Percentiles rank a stretch among this genome's conserved stretches.
Conservation (phyloP, 2,113 vertebrate genomes). For the Poeciliopsis occidentalis region DNA sequence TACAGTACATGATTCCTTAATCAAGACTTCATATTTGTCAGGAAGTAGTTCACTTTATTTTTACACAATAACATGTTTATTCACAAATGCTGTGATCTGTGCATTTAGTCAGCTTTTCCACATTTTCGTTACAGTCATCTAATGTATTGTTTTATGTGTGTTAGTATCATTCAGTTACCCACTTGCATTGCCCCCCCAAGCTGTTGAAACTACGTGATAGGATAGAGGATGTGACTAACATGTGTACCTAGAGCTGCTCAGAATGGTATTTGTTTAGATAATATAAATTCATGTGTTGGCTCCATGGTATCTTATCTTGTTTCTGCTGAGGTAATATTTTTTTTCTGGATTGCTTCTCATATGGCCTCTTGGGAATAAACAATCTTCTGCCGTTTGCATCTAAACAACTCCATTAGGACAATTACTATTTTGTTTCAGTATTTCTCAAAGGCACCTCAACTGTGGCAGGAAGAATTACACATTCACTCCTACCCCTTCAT, state of each 20-base stretch:
- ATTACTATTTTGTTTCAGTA: conserved; percentile 13
- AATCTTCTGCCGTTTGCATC: conserved; percentile 6
- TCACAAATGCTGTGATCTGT: neutral
- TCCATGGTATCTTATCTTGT: neutral
- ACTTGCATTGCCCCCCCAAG: neutral
- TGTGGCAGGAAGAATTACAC: conserved; percentile 16
- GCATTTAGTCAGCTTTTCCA: neutral
- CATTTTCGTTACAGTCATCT: neutral
- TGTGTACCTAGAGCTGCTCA: neutral
- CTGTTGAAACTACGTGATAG: neutral
- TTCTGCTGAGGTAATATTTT: neutral
- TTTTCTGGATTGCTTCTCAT: neutral
- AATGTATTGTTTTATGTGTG: neutral
- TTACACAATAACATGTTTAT: neutral
- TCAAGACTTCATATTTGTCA: neutral
- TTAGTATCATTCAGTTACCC: neutral
- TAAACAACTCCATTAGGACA: conserved; percentile 11
- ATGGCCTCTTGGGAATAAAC: conserved; percentile 19
- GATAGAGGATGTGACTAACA: neutral
- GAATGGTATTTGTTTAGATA: too few relatives aligned
- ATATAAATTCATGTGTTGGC: neutral
- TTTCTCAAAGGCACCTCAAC: conserved; percentile 42
- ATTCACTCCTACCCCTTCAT: conserved; percentile 24
- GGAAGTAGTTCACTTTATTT: neutral
- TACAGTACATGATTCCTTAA: neutral